These are phyloP conservation scores for Stomorhina lunata DNA, from an alignment of 2,888 invertebrate species.

Conservation along the genomic window DNA sequence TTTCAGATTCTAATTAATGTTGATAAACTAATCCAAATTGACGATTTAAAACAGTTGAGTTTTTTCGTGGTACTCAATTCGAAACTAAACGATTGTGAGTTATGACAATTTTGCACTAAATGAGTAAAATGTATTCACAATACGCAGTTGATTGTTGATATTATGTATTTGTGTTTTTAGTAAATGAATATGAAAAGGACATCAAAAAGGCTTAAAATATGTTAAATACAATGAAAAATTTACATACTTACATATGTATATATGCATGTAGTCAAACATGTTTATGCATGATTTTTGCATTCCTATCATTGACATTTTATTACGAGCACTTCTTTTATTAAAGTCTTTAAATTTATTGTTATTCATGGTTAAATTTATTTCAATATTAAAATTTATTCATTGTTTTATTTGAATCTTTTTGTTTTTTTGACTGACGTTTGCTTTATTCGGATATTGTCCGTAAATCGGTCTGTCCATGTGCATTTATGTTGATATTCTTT, in stretches of 20 bases:
- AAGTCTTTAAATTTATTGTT: conserved; percentile 13
- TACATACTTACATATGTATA: too few relatives aligned
- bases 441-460: neutral
- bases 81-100: too few relatives aligned
- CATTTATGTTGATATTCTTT: conserved; percentile 2
- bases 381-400: neutral
- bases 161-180: neutral
- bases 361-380: conserved; percentile 13
- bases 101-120: too few relatives aligned
- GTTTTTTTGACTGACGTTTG: conserved; percentile 13
- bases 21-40: too few relatives aligned
- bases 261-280: neutral
- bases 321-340: neutral
- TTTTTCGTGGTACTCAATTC: too few relatives aligned
- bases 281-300: too few relatives aligned
- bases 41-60: too few relatives aligned
- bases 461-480: neutral
- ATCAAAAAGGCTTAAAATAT: conserved; percentile 16
- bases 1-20: too few relatives aligned
- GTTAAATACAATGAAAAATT: neutral
- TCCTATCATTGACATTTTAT: conserved; percentile 26
- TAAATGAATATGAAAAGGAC: neutral
- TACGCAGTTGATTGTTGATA: neutral
- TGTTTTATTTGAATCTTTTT: neutral
- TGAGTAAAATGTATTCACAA: neutral